Conservation (phyloP, 1,140 invertebrate genomes). For the Papilio dardanus region DNA sequence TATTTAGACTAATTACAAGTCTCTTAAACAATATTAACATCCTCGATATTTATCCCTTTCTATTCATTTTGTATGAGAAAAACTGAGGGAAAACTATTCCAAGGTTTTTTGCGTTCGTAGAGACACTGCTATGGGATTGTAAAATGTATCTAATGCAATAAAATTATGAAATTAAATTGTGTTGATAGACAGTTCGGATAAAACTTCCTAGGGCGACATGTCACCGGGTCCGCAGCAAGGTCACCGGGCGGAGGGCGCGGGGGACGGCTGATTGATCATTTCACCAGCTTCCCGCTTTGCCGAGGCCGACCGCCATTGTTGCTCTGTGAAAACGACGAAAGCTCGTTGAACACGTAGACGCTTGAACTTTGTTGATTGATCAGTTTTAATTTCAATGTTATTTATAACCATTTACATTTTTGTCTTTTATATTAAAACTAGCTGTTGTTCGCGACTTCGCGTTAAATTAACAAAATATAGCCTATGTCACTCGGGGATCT, state of each 20-base stretch:
- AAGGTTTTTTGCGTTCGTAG: not conserved
- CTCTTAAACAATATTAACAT: too few relatives aligned
- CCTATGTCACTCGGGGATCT: too few relatives aligned
- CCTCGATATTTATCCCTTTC: too few relatives aligned
- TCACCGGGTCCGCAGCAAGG: conserved; percentile 1
- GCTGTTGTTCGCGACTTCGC: too few relatives aligned
- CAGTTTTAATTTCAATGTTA: conserved; percentile 3
- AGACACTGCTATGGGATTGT: not conserved
- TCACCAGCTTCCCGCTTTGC: conserved; percentile 61
- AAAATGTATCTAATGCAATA: not conserved
- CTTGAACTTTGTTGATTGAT: conserved; percentile 18
- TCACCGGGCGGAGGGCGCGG: not conserved
- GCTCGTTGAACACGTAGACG: conserved; percentile 40
- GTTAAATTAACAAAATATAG: too few relatives aligned
- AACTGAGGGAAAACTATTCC: too few relatives aligned
- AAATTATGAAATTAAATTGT: not conserved
- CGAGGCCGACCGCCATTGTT: conserved; percentile 63
- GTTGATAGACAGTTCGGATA: conserved; percentile 13
- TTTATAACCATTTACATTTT: not conserved
- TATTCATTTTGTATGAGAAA: too few relatives aligned
- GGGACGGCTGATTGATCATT: conserved; percentile 65
- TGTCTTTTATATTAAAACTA: not conserved
- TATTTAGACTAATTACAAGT: too few relatives aligned
- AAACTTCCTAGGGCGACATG: conserved; percentile 13
- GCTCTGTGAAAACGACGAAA: conserved; percentile 56